phyloP scores from a whole-genome alignment of 2,113 vertebrate genomes.

The Halcyon malimbica region DNA sequence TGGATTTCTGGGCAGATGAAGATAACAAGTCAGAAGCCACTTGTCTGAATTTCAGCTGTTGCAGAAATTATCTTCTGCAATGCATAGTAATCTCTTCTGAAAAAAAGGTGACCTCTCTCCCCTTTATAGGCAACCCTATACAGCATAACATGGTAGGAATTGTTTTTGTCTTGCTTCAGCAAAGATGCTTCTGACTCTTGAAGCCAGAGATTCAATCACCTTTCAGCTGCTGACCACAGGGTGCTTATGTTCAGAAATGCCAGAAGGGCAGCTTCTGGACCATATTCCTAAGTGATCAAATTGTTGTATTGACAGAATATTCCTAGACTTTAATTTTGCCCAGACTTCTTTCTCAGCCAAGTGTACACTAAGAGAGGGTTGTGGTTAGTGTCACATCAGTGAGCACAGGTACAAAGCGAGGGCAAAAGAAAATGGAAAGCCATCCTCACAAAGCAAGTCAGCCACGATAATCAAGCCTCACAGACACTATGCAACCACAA shows the following conservation, averaged over 20 bases:
- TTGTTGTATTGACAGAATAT: not conserved
- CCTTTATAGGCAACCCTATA: not conserved
- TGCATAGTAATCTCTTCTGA: not conserved
- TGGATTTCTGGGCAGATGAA: not conserved
- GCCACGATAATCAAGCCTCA: not conserved
- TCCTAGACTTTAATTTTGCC: not conserved
- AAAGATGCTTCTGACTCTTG: not conserved
- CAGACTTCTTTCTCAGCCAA: not conserved
- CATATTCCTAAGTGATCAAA: not conserved
- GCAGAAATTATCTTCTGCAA: not conserved
- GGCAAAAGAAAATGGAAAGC: not conserved
- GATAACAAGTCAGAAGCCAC: not conserved
- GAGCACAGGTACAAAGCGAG: not conserved
- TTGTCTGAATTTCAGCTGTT: not conserved
- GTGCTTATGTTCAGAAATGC: not conserved
- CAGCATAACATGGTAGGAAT: not conserved
- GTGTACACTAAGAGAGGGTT: not conserved
- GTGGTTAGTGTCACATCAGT: not conserved
- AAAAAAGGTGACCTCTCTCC: not conserved
- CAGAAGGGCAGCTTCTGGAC: not conserved
- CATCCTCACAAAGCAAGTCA: conserved; percentile 6
- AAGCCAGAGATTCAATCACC: not conserved
- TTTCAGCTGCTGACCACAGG: not conserved
- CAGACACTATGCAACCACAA: not conserved
- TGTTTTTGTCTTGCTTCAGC: not conserved